Base-by-base conservation (phyloP, 1,140 invertebrate species). In the Pollicipes pollicipes region DNA sequence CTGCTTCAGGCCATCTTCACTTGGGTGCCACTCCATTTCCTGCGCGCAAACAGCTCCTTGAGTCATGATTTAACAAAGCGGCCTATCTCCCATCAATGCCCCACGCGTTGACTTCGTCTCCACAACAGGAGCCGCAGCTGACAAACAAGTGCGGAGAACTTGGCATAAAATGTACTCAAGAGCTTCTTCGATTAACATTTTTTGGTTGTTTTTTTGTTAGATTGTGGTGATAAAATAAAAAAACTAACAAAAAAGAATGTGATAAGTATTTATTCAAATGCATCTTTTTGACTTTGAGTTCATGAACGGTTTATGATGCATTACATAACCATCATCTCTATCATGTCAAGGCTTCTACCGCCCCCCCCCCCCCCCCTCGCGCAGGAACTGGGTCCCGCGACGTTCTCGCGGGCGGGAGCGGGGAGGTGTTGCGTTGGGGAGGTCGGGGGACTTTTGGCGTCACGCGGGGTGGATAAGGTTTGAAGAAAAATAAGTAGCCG, bases 1-100 rank as follows among this genome's bases (percentile, higher is more conserved):
- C 89, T 99, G 95, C 79, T 90, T 85, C 78, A 98, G 85, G 83
- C 94, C 95, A 84, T 95, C 92, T 83, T 92, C 88, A 85, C 95
- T 90, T 77, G 95, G 95, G 85, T 92, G 88, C 95, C 95, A 98
- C 87, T 90, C 88, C 90, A 94, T 92, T 68, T 73, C 76, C 74
- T 71, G 73, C 4, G 68, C 68, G 58, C 35, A 69, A 70, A 31
- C 29, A 72, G 69, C 24, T 68, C 68, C 68, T 70, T 69, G 28
- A 21, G n/a, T 71, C 27, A n/a, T 58, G 32, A 0, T 70, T 68
- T 35, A 69, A 35, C 66, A 66, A 45, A 45, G 58, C 32, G 66
- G 71, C 32, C 32, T 35, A 64, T 64, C 16, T 16, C 6, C 28
- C 35, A 35, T 31, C 16, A 4, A 69, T n/a, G n/a, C 28, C 68